These are phyloP conservation scores for Phaetusa simplex DNA, from an alignment of 2,113 vertebrate genomes.

Conservation along the genomic window DNA sequence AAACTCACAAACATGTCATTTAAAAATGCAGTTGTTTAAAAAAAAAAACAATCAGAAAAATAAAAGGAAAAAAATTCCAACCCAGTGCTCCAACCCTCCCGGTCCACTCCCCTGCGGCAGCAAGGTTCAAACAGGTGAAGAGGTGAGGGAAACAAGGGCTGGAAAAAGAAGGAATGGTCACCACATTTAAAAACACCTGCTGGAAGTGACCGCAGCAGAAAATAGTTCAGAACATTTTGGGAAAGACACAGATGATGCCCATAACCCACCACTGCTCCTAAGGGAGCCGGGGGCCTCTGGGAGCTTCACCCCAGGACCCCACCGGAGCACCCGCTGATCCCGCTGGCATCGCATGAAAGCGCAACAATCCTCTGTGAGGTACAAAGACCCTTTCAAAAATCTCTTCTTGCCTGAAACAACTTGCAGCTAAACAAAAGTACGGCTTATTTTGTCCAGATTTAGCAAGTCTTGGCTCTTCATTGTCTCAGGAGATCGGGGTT, in stretches of 20 bases:
- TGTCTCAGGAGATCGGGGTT: neutral
- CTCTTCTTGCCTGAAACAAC: neutral
- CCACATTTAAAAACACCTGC: neutral
- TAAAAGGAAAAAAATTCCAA: neutral
- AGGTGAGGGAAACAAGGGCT: neutral
- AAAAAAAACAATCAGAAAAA: neutral
- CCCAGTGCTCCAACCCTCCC: neutral
- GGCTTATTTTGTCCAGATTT: neutral
- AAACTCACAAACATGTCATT: neutral
- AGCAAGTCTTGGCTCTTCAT: neutral
- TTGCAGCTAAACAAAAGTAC: neutral
- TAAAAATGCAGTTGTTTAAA: neutral
- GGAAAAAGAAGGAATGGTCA: neutral
- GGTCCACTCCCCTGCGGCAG: neutral
- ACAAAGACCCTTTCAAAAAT: neutral
- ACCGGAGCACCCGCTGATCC: neutral
- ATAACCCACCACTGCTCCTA: neutral
- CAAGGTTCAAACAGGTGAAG: neutral
- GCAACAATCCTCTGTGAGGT: neutral
- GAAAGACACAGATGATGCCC: neutral
- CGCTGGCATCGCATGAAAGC: slow-evolving; percentile 12
- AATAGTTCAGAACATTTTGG: neutral
- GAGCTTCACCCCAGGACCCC: neutral
- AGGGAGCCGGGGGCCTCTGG: neutral
- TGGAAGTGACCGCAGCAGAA: neutral